These are phyloP conservation scores for Scytalopus superciliaris DNA, from an alignment of 2,113 vertebrate genomes.

Conservation along the genomic window DNA sequence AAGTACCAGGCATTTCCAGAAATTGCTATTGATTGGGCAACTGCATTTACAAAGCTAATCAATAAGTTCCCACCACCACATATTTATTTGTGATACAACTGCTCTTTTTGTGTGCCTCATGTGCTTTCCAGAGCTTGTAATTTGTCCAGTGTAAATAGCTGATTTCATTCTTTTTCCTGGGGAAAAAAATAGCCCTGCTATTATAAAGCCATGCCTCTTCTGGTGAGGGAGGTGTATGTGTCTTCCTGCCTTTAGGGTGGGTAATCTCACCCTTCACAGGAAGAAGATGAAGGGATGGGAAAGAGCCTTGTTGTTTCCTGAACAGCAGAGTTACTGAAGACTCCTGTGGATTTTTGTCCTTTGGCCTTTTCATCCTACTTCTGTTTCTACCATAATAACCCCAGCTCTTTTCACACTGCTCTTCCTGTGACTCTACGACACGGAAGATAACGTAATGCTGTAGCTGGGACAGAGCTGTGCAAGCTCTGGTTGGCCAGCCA, in stretches of 20 bases:
- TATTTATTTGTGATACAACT: conserved; percentile 75
- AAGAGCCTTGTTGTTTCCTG: conserved; percentile 68
- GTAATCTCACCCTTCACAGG: conserved; percentile 55
- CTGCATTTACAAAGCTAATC: conserved; percentile 77
- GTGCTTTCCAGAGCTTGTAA: conserved; percentile 79
- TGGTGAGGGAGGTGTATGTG: conserved; percentile 22
- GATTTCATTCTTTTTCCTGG: conserved; percentile 79
- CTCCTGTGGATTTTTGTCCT: conserved; percentile 65
- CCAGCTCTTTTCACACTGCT: not conserved
- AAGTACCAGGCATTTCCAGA: conserved; percentile 78
- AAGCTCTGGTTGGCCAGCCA: not conserved
- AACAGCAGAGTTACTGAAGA: conserved; percentile 30
- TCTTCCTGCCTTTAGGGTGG: conserved; percentile 40
- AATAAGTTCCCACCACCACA: conserved; percentile 68
- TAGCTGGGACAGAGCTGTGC: not conserved
- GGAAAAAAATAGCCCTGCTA: conserved; percentile 53
- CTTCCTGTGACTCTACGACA: conserved; percentile 29
- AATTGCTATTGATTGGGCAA: conserved; percentile 79
- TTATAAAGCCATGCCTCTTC: conserved; percentile 60
- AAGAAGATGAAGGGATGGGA: conserved; percentile 68
- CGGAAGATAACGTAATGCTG: conserved; percentile 21
- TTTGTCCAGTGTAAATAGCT: conserved; percentile 75
- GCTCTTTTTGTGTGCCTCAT: conserved; percentile 49
- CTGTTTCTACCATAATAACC: conserved; percentile 44
- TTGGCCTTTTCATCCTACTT: conserved; percentile 60